Conservation (phyloP, 23 tunicate species). For the Styela plicata region DNA sequence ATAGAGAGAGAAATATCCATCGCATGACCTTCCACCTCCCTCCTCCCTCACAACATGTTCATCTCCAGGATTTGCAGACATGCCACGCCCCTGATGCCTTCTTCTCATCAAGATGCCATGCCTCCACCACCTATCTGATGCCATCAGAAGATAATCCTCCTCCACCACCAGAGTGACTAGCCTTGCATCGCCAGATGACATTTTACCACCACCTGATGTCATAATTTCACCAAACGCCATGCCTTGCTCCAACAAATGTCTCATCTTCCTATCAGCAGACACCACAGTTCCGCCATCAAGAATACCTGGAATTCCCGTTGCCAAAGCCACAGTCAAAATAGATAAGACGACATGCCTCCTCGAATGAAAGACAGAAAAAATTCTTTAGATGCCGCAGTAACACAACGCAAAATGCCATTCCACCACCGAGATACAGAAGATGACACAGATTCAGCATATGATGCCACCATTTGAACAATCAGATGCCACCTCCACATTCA, state of each 20-base stretch:
- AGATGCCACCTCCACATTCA: background rate
- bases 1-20: background rate
- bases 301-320: background rate
- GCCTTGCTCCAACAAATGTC: background rate
- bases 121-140: background rate
- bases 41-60: background rate
- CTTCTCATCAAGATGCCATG: background rate
- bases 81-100: conserved; percentile 3
- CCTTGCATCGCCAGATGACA: background rate
- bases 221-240: background rate
- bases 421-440: background rate
- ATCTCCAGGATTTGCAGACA: conserved; percentile 3
- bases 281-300: background rate
- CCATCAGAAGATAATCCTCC: background rate
- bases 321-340: background rate
- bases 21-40: background rate
- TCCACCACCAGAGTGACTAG: background rate
- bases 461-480: background rate
- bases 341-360: background rate
- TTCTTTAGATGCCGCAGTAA: background rate
- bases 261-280: background rate
- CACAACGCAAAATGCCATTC: too few relatives aligned
- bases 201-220: background rate
- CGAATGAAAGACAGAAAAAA: too few relatives aligned
- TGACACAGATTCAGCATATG: background rate